Conservation (phyloP, 2,888 invertebrate genomes). For the Heterodera filipjevi region DNA sequence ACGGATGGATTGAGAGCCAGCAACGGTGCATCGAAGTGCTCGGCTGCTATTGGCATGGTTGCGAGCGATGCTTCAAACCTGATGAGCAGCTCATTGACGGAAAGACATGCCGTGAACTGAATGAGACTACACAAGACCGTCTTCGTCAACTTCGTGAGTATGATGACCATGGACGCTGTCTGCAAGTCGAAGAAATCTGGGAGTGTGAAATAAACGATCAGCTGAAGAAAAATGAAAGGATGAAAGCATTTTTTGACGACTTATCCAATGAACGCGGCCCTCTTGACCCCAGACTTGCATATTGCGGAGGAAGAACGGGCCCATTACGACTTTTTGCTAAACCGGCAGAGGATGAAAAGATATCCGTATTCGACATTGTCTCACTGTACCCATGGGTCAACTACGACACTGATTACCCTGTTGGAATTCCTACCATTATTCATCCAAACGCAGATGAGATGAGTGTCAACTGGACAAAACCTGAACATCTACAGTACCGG, state of each 20-base stretch:
- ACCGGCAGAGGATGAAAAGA: neutral
- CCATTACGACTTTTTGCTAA: neutral
- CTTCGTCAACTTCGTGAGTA: neutral
- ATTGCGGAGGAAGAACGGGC: conserved; percentile 3
- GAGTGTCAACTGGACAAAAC: neutral
- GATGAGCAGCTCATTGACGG: neutral
- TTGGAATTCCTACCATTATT: neutral
- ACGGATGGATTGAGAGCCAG: neutral
- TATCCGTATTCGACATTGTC: conserved; percentile 12
- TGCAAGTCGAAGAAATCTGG: neutral
- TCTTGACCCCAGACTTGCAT: conserved; percentile 7
- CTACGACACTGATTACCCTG: neutral
- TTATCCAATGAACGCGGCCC: neutral
- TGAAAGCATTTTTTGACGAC: neutral
- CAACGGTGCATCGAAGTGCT: neutral
- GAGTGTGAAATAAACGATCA: neutral
- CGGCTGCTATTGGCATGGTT: neutral
- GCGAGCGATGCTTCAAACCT: neutral
- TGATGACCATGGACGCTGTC: neutral
- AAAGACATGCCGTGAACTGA: neutral
- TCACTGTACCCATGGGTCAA: neutral
- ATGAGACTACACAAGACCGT: neutral
- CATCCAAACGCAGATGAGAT: neutral
- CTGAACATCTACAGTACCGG: neutral
- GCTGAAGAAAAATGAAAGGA: neutral